Evolutionary conservation across 1,140 invertebrate species (phyloP), one percentile per base, ranked within the genome.

Genomic region (Epicauta chinensis): DNA sequence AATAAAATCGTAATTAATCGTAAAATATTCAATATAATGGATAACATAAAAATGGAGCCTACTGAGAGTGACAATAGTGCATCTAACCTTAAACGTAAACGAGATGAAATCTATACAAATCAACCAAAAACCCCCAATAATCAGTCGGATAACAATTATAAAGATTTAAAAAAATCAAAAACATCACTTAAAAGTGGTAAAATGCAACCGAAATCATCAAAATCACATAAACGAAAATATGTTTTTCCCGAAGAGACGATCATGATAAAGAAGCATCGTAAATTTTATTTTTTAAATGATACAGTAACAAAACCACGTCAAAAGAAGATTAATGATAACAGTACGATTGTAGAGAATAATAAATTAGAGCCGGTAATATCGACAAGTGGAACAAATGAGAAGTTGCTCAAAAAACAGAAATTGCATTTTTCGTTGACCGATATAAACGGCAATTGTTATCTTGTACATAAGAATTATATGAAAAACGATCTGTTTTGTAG

Each of bases 401-500:
- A 15, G 35, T n/a, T 47, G 11, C 9, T 17, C 14, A 47, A 47
- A n/a, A 47, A 9, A 38, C 43, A 46, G 12, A 47, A 47, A 38
- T 38, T 37, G 16, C 45, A 47, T 37, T 47, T 37, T 37, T 13
- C 34, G 10, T 37, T 29, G 30, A 17, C 12, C 7, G 45, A 47
- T 23, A 13, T 5, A 7, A 37, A 13, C 29, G 45, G 45, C 1
- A 47, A 47, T 34, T 12, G 23, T 34, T 16, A 34, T 47, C 30
- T 47, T 16, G 14, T 47, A 37, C 45, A 47, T 17, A 14, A 35
- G 9, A 12, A 16, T 7, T 17, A 47, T 37, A 16, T 16, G 10
- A 47, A 47, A 31, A 31, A 23, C 10, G 46, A 49, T 40, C 37
- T 54, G 16, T 45, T 41, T 37, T 48, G 29, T 39, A 29, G 34